phyloP scores from a whole-genome alignment of 1,140 invertebrate species.

The Macrocentrus cingulum region DNA sequence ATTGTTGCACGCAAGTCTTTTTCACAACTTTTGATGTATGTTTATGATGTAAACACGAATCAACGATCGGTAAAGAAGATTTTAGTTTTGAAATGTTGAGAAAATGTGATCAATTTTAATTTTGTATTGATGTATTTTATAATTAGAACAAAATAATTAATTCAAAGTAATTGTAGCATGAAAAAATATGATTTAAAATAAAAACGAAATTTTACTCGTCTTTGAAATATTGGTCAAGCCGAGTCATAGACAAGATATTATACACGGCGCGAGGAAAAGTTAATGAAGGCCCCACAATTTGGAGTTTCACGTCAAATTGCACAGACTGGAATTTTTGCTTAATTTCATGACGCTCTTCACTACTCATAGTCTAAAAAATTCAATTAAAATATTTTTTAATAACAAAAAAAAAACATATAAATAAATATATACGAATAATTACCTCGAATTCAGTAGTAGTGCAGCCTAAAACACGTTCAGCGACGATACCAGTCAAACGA shows the following conservation, averaged over 20 bases:
- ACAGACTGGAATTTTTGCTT: constrained; percentile 45
- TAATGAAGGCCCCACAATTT: constrained; percentile 46
- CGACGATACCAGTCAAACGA: constrained; percentile 43
- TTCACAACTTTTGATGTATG: too few relatives aligned
- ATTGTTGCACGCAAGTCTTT: too few relatives aligned
- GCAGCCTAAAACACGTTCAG: constrained; percentile 46
- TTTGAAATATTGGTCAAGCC: constrained; percentile 4
- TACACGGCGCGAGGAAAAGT: constrained; percentile 42
- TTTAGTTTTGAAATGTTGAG: too few relatives aligned
- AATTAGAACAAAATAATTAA: too few relatives aligned
- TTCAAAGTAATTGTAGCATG: too few relatives aligned
- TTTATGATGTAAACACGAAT: too few relatives aligned
- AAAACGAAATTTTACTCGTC: too few relatives aligned
- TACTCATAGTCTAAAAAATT: constrained; percentile 40
- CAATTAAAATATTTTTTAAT: constrained; percentile 16
- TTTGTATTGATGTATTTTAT: too few relatives aligned
- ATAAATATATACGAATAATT: constrained; percentile 14
- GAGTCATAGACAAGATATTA: constrained; percentile 46
- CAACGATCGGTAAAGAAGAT: too few relatives aligned
- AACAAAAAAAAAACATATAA: constrained; percentile 8
- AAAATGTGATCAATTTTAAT: too few relatives aligned
- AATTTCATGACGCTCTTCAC: constrained; percentile 37
- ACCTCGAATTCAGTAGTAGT: constrained; percentile 44
- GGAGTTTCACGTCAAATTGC: constrained; percentile 43
- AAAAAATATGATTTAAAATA: too few relatives aligned